These are phyloP conservation scores for Monopterus albus DNA, from an alignment of 2,113 vertebrate genomes.

Conservation along the genomic window DNA sequence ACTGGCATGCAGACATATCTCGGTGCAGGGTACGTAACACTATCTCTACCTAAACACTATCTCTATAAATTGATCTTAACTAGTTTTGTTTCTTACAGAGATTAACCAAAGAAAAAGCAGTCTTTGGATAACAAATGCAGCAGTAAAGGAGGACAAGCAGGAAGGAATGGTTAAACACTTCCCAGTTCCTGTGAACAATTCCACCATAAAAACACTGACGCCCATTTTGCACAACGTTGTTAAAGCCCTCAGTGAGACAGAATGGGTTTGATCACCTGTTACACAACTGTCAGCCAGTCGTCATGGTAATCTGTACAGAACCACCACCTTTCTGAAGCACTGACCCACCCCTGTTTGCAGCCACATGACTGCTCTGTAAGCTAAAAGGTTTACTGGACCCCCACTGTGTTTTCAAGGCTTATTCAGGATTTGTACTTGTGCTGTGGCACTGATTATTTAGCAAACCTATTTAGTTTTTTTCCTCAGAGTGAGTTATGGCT, in stretches of 20 bases:
- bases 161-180: background rate
- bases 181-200: constrained; percentile 26
- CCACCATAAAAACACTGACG: constrained; percentile 10
- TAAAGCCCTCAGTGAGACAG: constrained; percentile 27
- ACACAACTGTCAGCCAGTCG: constrained; percentile 51
- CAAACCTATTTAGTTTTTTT: too few relatives aligned
- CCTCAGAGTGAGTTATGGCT: too few relatives aligned
- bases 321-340: constrained; percentile 42
- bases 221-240: constrained; percentile 20
- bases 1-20: constrained; percentile 3
- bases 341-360: constrained; percentile 32
- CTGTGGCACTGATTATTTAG: too few relatives aligned
- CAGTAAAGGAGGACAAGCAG: background rate
- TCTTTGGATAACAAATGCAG: background rate
- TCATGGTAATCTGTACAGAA: constrained; percentile 48
- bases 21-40: constrained; percentile 1
- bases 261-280: constrained; percentile 47
- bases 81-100: background rate
- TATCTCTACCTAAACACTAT: too few relatives aligned
- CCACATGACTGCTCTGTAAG: constrained; percentile 37
- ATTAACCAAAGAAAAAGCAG: background rate
- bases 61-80: too few relatives aligned
- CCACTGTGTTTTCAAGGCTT: constrained; percentile 9
- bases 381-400: constrained; percentile 31
- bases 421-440: constrained; percentile 6